phyloP scores from a whole-genome alignment of 2,888 invertebrate species.

The Bombylius major region DNA sequence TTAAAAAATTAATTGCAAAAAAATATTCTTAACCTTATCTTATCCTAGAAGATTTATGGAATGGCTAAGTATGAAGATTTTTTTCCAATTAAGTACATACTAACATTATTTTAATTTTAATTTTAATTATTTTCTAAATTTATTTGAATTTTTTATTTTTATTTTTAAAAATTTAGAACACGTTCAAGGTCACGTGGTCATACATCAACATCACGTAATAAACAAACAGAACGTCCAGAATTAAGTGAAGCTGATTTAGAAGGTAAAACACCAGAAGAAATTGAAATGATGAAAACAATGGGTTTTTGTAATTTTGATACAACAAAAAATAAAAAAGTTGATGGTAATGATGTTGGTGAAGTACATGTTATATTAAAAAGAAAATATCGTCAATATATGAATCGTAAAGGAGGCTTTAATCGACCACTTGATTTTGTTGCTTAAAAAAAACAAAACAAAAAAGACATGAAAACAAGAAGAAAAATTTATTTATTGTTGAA shows the following conservation, averaged over 20 bases:
- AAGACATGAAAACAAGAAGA: not conserved
- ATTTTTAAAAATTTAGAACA: constrained; percentile 12
- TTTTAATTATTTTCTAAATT: too few species aligned
- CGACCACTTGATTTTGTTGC: constrained; percentile 94
- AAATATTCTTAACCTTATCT: too few species aligned
- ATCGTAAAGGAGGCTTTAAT: constrained; percentile 97
- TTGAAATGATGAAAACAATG: constrained; percentile 93
- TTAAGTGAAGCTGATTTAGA: constrained; percentile 74
- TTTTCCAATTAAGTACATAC: too few species aligned
- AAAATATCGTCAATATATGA: constrained; percentile 98
- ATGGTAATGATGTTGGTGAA: constrained; percentile 85
- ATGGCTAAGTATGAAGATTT: too few species aligned
- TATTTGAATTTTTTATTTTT: too few species aligned
- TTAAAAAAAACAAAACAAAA: constrained; percentile 32
- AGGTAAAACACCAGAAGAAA: constrained; percentile 82
- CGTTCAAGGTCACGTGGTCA: constrained; percentile 22
- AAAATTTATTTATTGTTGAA: not conserved
- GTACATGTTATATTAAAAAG: constrained; percentile 93
- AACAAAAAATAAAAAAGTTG: constrained; percentile 92
- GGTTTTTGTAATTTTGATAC: constrained; percentile 93
- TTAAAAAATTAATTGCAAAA: too few species aligned
- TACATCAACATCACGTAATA: constrained; percentile 25
- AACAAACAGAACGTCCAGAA: constrained; percentile 44
- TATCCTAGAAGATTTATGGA: too few species aligned
- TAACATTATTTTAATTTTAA: too few species aligned